phyloP scores from a whole-genome alignment of 1,140 invertebrate genomes.

The Eumeta japonica region DNA sequence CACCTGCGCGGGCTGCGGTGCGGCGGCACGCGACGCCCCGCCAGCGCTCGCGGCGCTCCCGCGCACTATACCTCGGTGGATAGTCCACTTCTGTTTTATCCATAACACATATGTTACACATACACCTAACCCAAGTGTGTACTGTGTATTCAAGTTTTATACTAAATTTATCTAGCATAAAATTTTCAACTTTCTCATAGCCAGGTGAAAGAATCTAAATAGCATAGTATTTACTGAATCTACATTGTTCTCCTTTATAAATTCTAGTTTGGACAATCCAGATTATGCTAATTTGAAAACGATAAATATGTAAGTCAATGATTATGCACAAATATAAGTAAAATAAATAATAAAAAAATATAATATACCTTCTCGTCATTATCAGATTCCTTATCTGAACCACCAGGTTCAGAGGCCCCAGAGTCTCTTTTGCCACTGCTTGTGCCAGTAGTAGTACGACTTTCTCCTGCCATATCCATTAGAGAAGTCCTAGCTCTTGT shows the following conservation, averaged over 20 bases:
- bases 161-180: not conserved
- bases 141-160: not conserved
- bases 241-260: conserved; percentile 16
- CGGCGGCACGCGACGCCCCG: conserved; percentile 28
- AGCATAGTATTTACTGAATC: too few relatives aligned
- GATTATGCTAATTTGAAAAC: too few relatives aligned
- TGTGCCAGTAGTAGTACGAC: conserved; percentile 60
- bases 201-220: too few relatives aligned
- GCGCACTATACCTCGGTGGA: conserved; percentile 73
- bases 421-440: conserved; percentile 58
- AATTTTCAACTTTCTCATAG: not conserved
- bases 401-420: conserved; percentile 76
- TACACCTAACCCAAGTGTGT: not conserved
- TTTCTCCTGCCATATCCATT: conserved; percentile 73
- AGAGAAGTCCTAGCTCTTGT: conserved; percentile 86
- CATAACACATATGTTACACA: conserved; percentile 29
- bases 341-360: not conserved
- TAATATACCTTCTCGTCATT: conserved; percentile 83
- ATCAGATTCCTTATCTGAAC: conserved; percentile 83
- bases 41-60: conserved; percentile 61
- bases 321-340: too few relatives aligned
- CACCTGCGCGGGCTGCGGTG: conserved; percentile 37
- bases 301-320: too few relatives aligned
- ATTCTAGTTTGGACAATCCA: conserved; percentile 48
- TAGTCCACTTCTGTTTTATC: conserved; percentile 71